Conservation (phyloP, 2,113 vertebrate species). For the Equus przewalskii region DNA sequence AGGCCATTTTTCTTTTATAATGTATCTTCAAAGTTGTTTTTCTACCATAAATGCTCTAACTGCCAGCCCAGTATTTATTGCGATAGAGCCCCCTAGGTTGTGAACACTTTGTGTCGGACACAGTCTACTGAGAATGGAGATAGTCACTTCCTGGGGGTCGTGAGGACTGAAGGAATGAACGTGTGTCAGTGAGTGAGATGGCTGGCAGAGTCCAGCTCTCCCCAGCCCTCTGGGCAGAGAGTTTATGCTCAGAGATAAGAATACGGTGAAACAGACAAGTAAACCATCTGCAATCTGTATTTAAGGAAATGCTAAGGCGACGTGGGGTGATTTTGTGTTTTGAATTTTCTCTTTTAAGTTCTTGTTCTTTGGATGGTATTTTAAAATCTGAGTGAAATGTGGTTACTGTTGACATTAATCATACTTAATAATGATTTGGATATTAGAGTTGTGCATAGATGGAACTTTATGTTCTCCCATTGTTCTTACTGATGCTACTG, state of each 20-base stretch:
- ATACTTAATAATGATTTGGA: neutral
- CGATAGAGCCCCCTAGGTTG: neutral
- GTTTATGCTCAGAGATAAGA: neutral
- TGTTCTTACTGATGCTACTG: neutral
- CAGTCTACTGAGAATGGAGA: neutral
- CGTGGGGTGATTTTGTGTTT: neutral
- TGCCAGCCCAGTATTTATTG: neutral
- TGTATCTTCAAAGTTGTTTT: neutral
- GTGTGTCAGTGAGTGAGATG: neutral
- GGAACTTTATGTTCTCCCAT: neutral
- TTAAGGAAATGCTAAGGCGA: neutral
- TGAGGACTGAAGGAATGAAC: neutral
- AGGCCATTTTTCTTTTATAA: neutral
- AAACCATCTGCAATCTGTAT: neutral
- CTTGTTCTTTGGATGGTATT: conserved; percentile 31
- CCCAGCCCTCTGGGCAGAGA: neutral
- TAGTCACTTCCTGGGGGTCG: neutral
- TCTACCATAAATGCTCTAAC: neutral
- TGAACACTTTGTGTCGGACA: neutral
- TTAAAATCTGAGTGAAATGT: conserved; percentile 11
- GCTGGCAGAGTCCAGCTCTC: neutral
- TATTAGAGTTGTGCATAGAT: neutral
- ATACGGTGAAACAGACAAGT: neutral
- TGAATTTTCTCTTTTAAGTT: neutral
- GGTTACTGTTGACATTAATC: neutral